phyloP scores from a whole-genome alignment of 2,797 vertebrate species.

The Acipenser oxyrinchus region DNA sequence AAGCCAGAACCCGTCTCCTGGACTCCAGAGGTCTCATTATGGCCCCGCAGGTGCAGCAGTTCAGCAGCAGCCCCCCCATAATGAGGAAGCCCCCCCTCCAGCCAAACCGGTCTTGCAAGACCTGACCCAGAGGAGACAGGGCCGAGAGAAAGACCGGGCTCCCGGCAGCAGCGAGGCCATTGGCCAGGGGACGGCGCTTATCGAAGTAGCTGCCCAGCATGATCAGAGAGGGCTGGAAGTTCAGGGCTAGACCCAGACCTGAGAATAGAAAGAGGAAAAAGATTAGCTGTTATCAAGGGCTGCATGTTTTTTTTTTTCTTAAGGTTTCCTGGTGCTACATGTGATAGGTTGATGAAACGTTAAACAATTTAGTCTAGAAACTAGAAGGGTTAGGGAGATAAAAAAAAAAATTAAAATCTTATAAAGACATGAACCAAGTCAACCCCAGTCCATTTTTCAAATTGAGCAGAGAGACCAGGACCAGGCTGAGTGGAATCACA shows the following conservation, averaged over 20 bases:
- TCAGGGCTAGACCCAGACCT: slow-evolving; percentile 67
- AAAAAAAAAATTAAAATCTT: no score
- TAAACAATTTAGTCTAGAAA: no score
- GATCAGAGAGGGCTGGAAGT: slow-evolving; percentile 69
- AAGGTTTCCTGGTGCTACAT: no score
- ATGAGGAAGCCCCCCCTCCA: slow-evolving; percentile 73
- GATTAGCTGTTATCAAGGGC: no score
- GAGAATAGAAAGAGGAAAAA: neutral
- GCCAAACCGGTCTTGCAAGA: slow-evolving; percentile 58
- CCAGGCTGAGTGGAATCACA: no score
- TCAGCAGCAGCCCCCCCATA: slow-evolving; percentile 65
- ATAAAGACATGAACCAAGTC: no score
- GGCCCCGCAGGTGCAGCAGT: slow-evolving; percentile 68
- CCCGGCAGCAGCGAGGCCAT: slow-evolving; percentile 68
- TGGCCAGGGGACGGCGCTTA: slow-evolving; percentile 65
- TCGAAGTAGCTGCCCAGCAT: slow-evolving; percentile 70
- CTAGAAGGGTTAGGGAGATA: no score
- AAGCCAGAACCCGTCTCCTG: slow-evolving; percentile 29
- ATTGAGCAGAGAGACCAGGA: no score
- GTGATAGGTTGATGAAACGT: no score
- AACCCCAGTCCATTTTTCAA: no score
- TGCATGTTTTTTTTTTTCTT: no score
- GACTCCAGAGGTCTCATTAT: slow-evolving; percentile 61
- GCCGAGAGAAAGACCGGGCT: slow-evolving; percentile 67
- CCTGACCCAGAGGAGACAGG: slow-evolving; percentile 64